A percentile compares a stretch with the other conserved stretches of the same genome.
Conservation (phyloP, 2,888 invertebrate species). For the Gnatocerus cornutus region DNA sequence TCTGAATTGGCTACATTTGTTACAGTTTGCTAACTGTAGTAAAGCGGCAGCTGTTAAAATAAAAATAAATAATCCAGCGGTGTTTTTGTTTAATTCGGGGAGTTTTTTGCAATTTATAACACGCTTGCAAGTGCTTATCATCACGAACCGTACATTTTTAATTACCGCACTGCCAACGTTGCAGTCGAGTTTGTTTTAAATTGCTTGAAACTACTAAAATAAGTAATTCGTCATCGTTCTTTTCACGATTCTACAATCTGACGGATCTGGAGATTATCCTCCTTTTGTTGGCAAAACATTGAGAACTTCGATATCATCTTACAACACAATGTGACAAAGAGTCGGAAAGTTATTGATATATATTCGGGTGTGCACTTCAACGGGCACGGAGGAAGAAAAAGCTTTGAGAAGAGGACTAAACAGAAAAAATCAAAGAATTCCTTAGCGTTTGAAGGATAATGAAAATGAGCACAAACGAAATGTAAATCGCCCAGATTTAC, state of each 20-base stretch:
- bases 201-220: background rate
- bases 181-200: conserved; percentile 16
- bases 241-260: conserved; percentile 18
- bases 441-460: too few relatives aligned
- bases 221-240: background rate
- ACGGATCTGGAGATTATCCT: conserved; percentile 38
- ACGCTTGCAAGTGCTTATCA: conserved; percentile 38
- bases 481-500: too few relatives aligned
- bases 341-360: conserved; percentile 41
- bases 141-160: conserved; percentile 43
- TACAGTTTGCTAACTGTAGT: conserved; percentile 44
- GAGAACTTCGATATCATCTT: conserved; percentile 39
- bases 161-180: conserved; percentile 33
- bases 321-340: conserved; percentile 41
- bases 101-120: conserved; percentile 39
- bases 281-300: conserved; percentile 42
- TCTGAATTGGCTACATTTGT: conserved; percentile 42
- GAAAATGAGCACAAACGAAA: too few relatives aligned
- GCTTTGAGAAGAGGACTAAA: too few relatives aligned
- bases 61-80: conserved; percentile 28
- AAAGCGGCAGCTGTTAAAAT: conserved; percentile 41
- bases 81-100: conserved; percentile 38
- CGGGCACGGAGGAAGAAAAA: conserved; percentile 24
- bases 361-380: conserved; percentile 39
- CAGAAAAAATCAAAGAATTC: conserved; percentile 6